A percentile compares a stretch with the other conserved stretches of the same genome.
These are phyloP conservation scores for Epinephelus awoara DNA, from an alignment of 2,797 vertebrate genomes.

Conservation along the genomic window DNA sequence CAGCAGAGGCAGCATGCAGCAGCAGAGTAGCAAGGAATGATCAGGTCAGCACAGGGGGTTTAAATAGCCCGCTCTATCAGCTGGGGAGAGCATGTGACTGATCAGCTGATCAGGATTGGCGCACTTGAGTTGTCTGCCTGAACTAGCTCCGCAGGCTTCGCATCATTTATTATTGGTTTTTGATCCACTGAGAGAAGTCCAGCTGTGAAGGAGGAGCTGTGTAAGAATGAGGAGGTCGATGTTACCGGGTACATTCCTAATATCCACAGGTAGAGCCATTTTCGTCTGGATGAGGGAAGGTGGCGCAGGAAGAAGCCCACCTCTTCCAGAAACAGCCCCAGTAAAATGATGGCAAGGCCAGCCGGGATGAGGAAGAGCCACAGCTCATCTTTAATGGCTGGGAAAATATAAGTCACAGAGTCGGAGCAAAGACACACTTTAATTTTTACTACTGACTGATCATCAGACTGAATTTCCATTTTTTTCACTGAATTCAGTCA, in stretches of 20 bases:
- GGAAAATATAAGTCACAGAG: constrained; percentile 6
- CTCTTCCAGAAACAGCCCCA: constrained; percentile 87
- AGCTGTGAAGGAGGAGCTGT: neutral
- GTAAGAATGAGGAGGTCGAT: neutral
- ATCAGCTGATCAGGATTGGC: too few relatives aligned
- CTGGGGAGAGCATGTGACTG: too few relatives aligned
- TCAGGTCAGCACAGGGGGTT: too few relatives aligned
- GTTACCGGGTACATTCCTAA: constrained; percentile 90
- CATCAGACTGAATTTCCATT: too few relatives aligned
- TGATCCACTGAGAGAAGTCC: neutral
- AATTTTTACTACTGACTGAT: too few relatives aligned
- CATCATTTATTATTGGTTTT: too few relatives aligned
- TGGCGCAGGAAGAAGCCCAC: constrained; percentile 86
- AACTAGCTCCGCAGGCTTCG: too few relatives aligned
- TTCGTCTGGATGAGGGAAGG: constrained; percentile 68
- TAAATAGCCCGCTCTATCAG: too few relatives aligned
- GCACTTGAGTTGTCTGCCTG: too few relatives aligned
- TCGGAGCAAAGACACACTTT: neutral
- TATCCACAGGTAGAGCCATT: constrained; percentile 86
- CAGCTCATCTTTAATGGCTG: constrained; percentile 85
- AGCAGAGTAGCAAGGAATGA: too few relatives aligned
- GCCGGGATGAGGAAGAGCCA: constrained; percentile 89
- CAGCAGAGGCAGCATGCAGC: too few relatives aligned
- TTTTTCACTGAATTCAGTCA: too few relatives aligned
- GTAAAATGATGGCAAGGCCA: constrained; percentile 75